Evolutionary conservation across 2,113 vertebrate genomes (phyloP), one percentile per base, ranked within the genome.

Genomic region (Clupea harengus): DNA sequence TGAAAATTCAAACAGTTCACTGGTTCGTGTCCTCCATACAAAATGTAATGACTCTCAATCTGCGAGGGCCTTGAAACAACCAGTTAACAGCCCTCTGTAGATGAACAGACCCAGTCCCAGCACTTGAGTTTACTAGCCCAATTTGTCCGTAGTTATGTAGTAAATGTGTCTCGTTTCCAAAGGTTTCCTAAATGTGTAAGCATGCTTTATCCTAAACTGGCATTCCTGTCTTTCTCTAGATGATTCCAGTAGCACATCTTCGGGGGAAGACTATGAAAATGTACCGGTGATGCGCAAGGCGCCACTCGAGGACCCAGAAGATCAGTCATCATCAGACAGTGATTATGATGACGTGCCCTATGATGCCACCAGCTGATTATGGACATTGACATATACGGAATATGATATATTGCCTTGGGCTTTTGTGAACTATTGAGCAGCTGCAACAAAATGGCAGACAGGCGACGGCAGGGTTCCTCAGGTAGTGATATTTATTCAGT

Each of bases 341-440:
- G 89, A 92, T 67, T 91, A 92, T 50, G 89, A 86, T 18, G 78
- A 90, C 7, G 64, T 88, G n/a, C 32, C 57, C 83, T 80, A 15
- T 60, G 20, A 60, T 6, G 20, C 18, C 54, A 60, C 54, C 3
- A 32, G 39, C 72, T 78, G 4, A 78, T 17, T 6, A 17, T 39
- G 28, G 13, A 78, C 72, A 78, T 39, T 49, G 39, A 39, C 2
- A 39, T 39, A 39, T 49, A 49, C 47, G 47, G 47, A 39, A 39
- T 39, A 39, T 39, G 39, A 39, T 39, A 39, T 39, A 39, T 67
- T 6, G 64, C 25, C 64, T 67, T n/a, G 7, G 64, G 64, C 64
- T 25, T 67, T 25, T 67, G 64, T 25, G 6, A n/a, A 67, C 5
- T 25, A 28, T 7, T 10, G 72, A 32, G n/a, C 60, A n/a, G 60